These are phyloP conservation scores for Caenorhabditis angaria DNA, from an alignment of 2,888 invertebrate species.

Conservation along the genomic window DNA sequence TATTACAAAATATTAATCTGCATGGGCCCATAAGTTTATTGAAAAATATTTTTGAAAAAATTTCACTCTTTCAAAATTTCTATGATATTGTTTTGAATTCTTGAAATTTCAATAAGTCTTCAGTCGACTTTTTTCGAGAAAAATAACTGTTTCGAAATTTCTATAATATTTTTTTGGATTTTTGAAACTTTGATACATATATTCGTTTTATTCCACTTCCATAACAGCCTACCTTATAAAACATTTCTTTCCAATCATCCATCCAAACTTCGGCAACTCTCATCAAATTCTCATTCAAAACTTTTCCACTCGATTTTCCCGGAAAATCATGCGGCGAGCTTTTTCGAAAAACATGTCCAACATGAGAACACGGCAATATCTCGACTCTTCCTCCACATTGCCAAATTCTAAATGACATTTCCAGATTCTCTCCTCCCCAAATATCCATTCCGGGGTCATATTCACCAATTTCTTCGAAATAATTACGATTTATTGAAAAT, in stretches of 20 bases:
- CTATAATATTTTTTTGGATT: too few species aligned
- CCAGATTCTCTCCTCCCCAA: constrained; percentile 98
- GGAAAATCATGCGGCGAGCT: constrained; percentile 73
- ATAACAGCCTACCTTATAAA: constrained; percentile 34
- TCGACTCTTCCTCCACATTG: constrained; percentile 72
- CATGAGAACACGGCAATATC: constrained; percentile 71
- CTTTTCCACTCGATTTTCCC: constrained; percentile 75
- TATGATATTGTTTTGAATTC: too few species aligned
- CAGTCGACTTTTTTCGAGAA: too few species aligned
- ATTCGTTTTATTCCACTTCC: too few species aligned
- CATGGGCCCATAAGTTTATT: too few species aligned
- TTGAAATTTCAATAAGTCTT: too few species aligned
- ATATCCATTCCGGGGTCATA: constrained; percentile 82
- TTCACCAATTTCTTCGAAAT: constrained; percentile 50
- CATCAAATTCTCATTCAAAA: constrained; percentile 75
- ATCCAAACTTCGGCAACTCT: constrained; percentile 74
- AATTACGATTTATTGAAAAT: constrained; percentile 5
- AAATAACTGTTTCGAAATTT: too few species aligned
- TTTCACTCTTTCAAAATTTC: too few species aligned
- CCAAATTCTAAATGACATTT: constrained; percentile 85
- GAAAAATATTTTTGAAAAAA: too few species aligned
- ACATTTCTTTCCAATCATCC: constrained; percentile 75
- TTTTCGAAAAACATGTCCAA: constrained; percentile 72
- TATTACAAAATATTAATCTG: too few species aligned
- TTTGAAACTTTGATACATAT: too few species aligned